Conservation (phyloP, 2,113 vertebrate genomes). For the Sterna hirundo region DNA sequence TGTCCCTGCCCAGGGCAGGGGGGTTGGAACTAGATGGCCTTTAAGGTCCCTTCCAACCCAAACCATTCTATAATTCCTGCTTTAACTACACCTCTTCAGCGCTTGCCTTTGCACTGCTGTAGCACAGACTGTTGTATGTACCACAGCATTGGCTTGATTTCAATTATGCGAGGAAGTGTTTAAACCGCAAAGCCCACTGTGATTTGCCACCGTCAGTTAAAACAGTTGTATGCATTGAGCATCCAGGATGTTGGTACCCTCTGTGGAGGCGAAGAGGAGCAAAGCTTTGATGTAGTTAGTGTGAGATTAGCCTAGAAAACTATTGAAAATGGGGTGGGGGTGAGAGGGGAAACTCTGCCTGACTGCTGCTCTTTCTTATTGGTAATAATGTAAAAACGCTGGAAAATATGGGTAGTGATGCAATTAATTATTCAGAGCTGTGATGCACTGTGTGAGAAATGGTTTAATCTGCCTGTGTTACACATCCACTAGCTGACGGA, state of each 20-base stretch:
- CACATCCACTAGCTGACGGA: not conserved
- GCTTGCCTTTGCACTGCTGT: not conserved
- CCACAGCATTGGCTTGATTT: not conserved
- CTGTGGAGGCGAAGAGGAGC: not conserved
- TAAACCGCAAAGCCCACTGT: not conserved
- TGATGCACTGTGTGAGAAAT: not conserved
- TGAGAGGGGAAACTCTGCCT: not conserved
- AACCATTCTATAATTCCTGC: not conserved
- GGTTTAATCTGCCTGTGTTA: not conserved
- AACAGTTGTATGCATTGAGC: not conserved
- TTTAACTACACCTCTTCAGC: not conserved
- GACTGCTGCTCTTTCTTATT: not conserved
- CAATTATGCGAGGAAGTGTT: not conserved
- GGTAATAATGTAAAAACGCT: not conserved
- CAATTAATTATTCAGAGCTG: slow-evolving; percentile 42
- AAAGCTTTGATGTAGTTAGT: not conserved
- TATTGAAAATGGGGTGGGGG: not conserved
- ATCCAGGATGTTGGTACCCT: not conserved
- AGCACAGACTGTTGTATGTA: not conserved
- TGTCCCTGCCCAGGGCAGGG: too few relatives aligned
- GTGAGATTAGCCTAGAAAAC: not conserved
- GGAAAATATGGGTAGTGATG: not conserved
- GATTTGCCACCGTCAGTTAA: not conserved
- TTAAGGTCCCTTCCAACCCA: too few relatives aligned
- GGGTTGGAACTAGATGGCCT: too few relatives aligned